phyloP scores from a whole-genome alignment of 2,797 vertebrate genomes.

The Amblyraja radiata region DNA sequence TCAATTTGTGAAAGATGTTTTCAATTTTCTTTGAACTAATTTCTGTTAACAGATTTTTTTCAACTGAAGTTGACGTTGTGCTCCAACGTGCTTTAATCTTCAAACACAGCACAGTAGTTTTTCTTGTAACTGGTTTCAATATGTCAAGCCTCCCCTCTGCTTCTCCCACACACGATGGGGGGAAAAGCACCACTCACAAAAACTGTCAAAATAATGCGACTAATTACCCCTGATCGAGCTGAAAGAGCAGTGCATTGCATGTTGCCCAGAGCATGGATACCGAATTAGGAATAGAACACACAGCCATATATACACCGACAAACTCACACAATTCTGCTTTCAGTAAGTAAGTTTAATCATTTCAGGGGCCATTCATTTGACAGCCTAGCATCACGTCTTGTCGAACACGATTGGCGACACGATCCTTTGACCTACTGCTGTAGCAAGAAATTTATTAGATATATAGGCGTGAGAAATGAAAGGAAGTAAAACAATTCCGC shows the following conservation, averaged over 20 bases:
- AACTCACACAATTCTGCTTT: slow-evolving; percentile 26
- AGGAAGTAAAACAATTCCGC: slow-evolving; percentile 70
- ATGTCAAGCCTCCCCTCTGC: slow-evolving; percentile 44
- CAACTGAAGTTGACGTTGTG: slow-evolving; percentile 15
- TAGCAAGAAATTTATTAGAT: slow-evolving; percentile 69
- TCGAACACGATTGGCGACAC: slow-evolving; percentile 45
- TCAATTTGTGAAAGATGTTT: neutral
- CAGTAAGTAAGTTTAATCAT: slow-evolving; percentile 38
- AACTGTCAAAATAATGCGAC: slow-evolving; percentile 71
- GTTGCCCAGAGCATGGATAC: slow-evolving; percentile 58
- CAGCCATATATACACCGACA: slow-evolving; percentile 36
- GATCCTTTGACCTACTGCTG: slow-evolving; percentile 63
- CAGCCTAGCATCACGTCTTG: slow-evolving; percentile 48
- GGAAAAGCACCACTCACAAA: slow-evolving; percentile 55
- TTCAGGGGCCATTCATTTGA: slow-evolving; percentile 47
- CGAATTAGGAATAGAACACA: slow-evolving; percentile 50
- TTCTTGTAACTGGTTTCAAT: slow-evolving; percentile 33
- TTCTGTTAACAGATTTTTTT: slow-evolving; percentile 25
- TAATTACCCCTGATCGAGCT: slow-evolving; percentile 69
- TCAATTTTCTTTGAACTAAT: slow-evolving; percentile 24
- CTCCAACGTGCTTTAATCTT: slow-evolving; percentile 19
- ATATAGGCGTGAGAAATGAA: slow-evolving; percentile 68
- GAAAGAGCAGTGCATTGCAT: slow-evolving; percentile 61
- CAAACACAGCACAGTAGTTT: slow-evolving; percentile 19
- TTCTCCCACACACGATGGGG: slow-evolving; percentile 40